Percentiles rank a stretch among this genome's conserved stretches.
Conservation (phyloP, 2,113 vertebrate genomes). For the Todiramphus saurophagus region DNA sequence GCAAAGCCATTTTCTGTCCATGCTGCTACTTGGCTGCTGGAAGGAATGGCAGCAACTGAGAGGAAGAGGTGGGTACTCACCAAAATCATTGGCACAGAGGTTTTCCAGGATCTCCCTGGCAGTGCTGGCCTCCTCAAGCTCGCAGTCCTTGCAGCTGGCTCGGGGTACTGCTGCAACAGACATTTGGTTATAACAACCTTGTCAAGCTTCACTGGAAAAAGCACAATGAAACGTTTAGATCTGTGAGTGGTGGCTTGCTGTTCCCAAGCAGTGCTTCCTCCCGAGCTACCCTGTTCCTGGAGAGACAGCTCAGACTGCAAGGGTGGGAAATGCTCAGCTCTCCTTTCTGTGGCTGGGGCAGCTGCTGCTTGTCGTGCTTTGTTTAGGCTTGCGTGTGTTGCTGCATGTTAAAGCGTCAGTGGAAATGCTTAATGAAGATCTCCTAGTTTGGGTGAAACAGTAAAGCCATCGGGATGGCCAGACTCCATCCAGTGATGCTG, state of each 20-base stretch:
- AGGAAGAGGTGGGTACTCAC: slow-evolving; percentile 67
- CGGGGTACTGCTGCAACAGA: slow-evolving; percentile 72
- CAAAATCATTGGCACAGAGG: slow-evolving; percentile 83
- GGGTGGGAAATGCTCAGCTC: neutral
- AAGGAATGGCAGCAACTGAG: neutral
- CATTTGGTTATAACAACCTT: neutral
- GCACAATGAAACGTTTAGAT: neutral
- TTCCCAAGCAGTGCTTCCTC: neutral
- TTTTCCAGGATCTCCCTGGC: slow-evolving; percentile 79
- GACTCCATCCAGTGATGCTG: neutral
- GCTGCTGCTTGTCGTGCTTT: rapidly evolving
- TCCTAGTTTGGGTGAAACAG: neutral
- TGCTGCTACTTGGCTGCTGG: neutral
- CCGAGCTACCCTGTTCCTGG: neutral
- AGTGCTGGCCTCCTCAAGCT: slow-evolving; percentile 80
- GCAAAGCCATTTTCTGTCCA: neutral
- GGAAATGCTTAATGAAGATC: neutral
- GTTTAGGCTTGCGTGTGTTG: neutral
- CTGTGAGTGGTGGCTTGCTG: neutral
- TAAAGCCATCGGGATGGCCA: neutral
- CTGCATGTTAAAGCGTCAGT: neutral
- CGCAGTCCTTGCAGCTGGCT: slow-evolving; percentile 85
- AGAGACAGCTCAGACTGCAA: neutral
- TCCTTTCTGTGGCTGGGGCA: neutral
- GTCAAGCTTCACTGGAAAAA: neutral